Conservation (phyloP, 2,797 vertebrate genomes). For the Zalophus californianus region DNA sequence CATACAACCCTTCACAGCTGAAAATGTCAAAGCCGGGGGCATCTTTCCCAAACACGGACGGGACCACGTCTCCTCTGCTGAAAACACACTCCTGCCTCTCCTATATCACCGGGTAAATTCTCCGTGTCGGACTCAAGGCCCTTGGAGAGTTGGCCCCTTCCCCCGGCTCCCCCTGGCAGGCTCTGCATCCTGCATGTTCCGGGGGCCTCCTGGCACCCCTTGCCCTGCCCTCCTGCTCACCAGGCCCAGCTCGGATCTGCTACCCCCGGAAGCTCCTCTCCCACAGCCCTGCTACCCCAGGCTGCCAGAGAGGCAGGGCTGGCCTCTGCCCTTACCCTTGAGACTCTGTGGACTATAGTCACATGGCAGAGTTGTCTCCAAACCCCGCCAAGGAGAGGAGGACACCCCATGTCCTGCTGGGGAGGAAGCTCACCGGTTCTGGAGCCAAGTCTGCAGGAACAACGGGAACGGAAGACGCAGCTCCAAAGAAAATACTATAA, state of each 20-base stretch:
- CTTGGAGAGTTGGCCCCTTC: not conserved
- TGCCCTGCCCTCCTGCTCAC: not conserved
- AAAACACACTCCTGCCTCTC: not conserved
- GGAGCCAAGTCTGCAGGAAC: not conserved
- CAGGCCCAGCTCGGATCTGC: not conserved
- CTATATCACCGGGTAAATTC: not conserved
- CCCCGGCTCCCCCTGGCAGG: rapidly evolving
- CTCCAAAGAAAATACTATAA: not conserved
- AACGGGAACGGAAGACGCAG: not conserved
- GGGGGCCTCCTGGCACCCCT: not conserved
- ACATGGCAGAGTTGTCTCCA: not conserved
- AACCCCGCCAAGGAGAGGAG: too few species aligned
- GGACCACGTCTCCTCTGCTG: not conserved
- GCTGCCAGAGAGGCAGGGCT: not conserved
- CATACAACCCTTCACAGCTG: not conserved
- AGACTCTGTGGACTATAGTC: not conserved
- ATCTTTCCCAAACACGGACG: constrained; percentile 33
- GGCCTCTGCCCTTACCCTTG: not conserved
- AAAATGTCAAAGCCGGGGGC: constrained; percentile 3
- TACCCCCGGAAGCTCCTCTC: not conserved
- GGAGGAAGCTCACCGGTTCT: not conserved
- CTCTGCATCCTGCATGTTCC: rapidly evolving
- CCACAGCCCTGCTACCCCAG: not conserved
- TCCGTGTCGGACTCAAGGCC: not conserved
- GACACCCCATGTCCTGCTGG: not conserved